phyloP scores from a whole-genome alignment of 2,797 vertebrate species.

The Hypotaenidia okinawae region DNA sequence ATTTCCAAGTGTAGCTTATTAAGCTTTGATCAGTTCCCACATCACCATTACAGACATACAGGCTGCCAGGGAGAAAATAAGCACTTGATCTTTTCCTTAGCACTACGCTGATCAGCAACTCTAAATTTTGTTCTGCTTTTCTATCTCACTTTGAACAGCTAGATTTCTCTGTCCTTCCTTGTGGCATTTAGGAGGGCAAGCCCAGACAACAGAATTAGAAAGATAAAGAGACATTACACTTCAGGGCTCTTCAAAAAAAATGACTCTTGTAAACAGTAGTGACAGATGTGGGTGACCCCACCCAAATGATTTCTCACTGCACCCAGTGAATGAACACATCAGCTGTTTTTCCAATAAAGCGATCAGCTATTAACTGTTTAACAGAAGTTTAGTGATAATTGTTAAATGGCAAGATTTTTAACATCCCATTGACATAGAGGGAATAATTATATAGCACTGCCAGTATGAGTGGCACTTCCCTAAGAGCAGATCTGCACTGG shows the following conservation, averaged over 20 bases:
- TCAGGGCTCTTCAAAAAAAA: background rate
- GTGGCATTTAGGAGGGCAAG: background rate
- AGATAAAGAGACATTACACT: background rate
- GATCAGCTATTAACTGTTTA: constrained; percentile 10
- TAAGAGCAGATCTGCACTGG: background rate
- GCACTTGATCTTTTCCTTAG: background rate
- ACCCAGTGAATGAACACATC: background rate
- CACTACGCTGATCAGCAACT: background rate
- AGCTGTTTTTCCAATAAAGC: background rate
- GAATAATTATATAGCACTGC: background rate
- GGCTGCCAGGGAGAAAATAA: background rate
- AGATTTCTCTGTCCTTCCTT: background rate
- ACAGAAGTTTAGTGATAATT: background rate
- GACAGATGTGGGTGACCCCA: background rate
- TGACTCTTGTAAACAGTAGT: background rate
- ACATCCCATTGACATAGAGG: background rate
- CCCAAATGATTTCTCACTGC: background rate
- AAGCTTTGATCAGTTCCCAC: background rate
- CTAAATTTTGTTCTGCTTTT: background rate
- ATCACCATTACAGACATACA: background rate
- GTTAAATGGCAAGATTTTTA: constrained; percentile 20
- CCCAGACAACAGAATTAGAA: background rate
- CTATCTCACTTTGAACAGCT: background rate
- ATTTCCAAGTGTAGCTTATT: background rate
- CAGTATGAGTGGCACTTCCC: background rate